Evolutionary conservation across 37 sponge, comb jelly and placozoan species (phyloP), one percentile per base, ranked within the genome.

Genomic region (Oscarella lobularis): DNA sequence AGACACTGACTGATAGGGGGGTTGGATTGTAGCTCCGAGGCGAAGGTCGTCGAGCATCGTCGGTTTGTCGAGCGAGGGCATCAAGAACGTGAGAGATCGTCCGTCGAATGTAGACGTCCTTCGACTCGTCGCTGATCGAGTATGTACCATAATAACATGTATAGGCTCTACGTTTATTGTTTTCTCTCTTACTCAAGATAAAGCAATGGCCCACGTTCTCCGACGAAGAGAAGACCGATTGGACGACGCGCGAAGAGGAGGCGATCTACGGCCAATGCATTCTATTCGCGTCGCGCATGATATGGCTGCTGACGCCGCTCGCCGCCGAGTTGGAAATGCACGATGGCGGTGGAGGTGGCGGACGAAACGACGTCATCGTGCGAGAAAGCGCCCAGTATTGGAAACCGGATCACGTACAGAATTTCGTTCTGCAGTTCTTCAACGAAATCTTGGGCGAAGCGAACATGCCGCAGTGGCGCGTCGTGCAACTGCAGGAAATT

Each of bases 241-340:
- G 6, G 6, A 34, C 71, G 71, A 35, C 71, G 5, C 6, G 6
- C 4, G 71, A 68, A 35, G 71, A 68, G 31, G 71, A 32, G 33
- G 33, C 71, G 5, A 35, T 68, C 31, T 68, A 29, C 31, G 71
- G 29, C 5, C 71, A 68, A 35, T 4, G 29, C 31, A 20, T 68
- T 68, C 6, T 30, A 32, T 68, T 68, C 31, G 71, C 71, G 33
- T 68, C 71, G 5, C 71, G 71, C 6, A 68, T 68, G 71, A 35
- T 68, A 5, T 68, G 71, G 71, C 31, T 68, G 6, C 31, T 29
- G 71, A 48, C 60, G 60, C 60, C 60, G 60, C 20, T 48, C 60
- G 20, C 14, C 60, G 9, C 60, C 9, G 20, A 27, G 60, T 48
- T 20, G 9, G 60, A 48, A 20, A 48, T 20, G 60, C 14, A 48